These are phyloP conservation scores for Nesogale talazaci DNA, from an alignment of 2,113 vertebrate species.

Conservation along the genomic window DNA sequence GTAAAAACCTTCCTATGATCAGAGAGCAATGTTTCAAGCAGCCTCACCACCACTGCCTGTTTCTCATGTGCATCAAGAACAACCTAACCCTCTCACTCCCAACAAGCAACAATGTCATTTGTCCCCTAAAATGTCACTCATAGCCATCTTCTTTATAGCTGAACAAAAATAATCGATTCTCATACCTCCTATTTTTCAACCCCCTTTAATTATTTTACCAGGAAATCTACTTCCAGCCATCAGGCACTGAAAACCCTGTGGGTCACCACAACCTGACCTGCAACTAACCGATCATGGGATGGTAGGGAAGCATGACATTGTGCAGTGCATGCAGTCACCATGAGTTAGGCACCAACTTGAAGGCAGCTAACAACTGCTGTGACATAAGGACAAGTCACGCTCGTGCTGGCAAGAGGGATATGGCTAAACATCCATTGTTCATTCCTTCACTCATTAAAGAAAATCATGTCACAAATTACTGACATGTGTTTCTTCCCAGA, in stretches of 20 bases:
- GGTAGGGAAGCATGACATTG: neutral
- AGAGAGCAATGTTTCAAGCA: neutral
- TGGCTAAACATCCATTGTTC: neutral
- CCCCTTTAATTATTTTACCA: neutral
- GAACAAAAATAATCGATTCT: neutral
- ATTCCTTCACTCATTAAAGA: neutral
- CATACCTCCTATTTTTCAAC: neutral
- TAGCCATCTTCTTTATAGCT: neutral
- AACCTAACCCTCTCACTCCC: too few species aligned
- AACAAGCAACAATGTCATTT: neutral
- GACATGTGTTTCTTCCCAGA: neutral
- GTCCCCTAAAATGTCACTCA: neutral
- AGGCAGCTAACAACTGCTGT: neutral
- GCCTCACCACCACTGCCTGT: too few species aligned
- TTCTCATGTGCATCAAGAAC: neutral
- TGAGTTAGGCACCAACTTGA: neutral
- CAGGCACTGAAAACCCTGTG: neutral
- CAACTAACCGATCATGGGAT: neutral
- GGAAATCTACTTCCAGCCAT: neutral
- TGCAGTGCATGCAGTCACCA: neutral
- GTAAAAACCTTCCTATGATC: neutral
- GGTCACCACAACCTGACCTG: neutral
- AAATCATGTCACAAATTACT: conserved; percentile 44
- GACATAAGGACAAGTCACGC: neutral
- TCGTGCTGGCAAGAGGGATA: neutral